These are phyloP conservation scores for Anolis apletophallus DNA, from an alignment of 2,797 vertebrate genomes.

Conservation along the genomic window DNA sequence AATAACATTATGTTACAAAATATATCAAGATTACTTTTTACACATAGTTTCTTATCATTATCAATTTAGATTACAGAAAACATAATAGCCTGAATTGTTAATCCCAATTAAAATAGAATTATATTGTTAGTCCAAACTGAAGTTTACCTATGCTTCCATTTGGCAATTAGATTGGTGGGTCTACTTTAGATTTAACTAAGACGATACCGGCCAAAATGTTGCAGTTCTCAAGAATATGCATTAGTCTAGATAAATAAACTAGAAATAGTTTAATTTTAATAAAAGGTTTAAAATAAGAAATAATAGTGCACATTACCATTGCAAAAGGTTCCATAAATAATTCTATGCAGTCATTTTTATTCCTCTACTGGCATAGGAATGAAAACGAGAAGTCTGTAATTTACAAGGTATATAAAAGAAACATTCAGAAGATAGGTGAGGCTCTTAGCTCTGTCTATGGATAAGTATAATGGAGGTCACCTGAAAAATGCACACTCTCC, in stretches of 20 bases:
- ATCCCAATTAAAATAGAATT: too few relatives aligned
- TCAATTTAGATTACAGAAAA: neutral
- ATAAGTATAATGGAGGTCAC: neutral
- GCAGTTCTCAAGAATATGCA: neutral
- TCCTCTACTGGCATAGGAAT: neutral
- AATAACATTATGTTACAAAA: too few relatives aligned
- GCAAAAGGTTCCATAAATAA: neutral
- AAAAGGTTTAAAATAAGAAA: neutral
- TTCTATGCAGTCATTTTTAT: accelerated
- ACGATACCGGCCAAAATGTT: neutral
- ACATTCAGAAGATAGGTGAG: accelerated
- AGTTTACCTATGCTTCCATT: too few relatives aligned
- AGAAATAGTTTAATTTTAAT: neutral
- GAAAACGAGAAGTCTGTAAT: neutral
- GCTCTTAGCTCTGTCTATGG: neutral
- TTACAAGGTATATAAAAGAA: neutral
- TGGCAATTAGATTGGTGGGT: too few relatives aligned
- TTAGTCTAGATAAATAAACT: neutral
- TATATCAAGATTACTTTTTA: neutral
- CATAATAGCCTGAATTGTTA: neutral
- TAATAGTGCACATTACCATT: neutral
- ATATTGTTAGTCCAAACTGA: too few relatives aligned
- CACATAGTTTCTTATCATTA: too few relatives aligned
- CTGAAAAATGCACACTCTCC: neutral
- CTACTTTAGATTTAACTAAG: too few relatives aligned